Evolutionary conservation across 2,888 invertebrate genomes (phyloP).

Genomic region (Xylocampa areola): DNA sequence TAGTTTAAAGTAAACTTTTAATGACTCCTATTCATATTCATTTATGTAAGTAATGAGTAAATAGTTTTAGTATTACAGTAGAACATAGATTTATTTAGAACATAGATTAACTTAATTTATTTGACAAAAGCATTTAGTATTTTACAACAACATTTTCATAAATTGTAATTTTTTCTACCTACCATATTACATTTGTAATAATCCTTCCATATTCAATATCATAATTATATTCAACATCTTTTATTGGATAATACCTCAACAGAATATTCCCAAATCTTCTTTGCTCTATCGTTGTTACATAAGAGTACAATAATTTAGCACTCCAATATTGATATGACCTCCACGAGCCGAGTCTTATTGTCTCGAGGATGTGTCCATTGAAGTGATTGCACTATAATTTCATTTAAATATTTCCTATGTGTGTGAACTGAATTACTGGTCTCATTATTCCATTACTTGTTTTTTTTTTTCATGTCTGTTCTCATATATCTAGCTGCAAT

Average conservation of each 20-base stretch:
- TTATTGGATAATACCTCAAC: background rate
- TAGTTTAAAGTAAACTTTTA: too few relatives aligned
- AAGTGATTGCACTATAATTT: slow-evolving; percentile 59
- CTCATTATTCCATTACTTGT: slow-evolving; percentile 5
- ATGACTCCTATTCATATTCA: too few relatives aligned
- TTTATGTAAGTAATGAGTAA: too few relatives aligned
- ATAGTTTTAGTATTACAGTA: too few relatives aligned
- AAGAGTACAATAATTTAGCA: slow-evolving; percentile 50
- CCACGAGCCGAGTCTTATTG: slow-evolving; percentile 44
- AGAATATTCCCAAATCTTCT: slow-evolving; percentile 8
- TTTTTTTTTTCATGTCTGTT: background rate
- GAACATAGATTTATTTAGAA: too few relatives aligned
- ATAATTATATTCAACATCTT: too few relatives aligned
- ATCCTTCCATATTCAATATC: background rate
- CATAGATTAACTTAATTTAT: too few relatives aligned
- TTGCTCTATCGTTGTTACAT: slow-evolving; percentile 26
- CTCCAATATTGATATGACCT: slow-evolving; percentile 65
- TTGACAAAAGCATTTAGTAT: too few relatives aligned
- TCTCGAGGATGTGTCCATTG: slow-evolving; percentile 63
- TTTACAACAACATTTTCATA: too few relatives aligned
- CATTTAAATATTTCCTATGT: slow-evolving; percentile 42
- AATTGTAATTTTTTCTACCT: too few relatives aligned
- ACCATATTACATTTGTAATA: too few relatives aligned
- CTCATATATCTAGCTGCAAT: background rate
- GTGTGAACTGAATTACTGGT: slow-evolving; percentile 10